Base-by-base conservation (phyloP, 1,140 invertebrate species). In the Medauroidea extradentata region DNA sequence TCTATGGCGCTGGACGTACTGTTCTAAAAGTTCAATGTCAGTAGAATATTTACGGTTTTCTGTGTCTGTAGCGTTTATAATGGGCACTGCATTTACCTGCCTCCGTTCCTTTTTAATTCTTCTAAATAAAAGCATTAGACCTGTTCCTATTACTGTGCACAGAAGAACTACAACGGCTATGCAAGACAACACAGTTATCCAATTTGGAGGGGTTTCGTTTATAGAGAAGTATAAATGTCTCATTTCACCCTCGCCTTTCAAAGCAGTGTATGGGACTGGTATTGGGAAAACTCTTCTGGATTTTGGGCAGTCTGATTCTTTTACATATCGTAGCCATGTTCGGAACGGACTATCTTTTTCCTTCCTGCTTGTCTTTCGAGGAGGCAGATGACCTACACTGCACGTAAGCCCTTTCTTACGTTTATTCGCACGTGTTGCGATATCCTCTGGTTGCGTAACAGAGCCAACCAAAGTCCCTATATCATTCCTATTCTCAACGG, bases 381-480 rank as follows among this genome's bases (percentile, higher is more conserved):
- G 27, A 4, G 44, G 44, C 9, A 48, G 2, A 23, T 24, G 13
- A 5, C 19, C 19, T 9, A 8, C 3, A 2, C 9, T 11, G 58
- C 86, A 88, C n/a, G 81, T 76, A 1, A 88, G 69, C 52, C 78
- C 78, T 64, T 83, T 85, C 64, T 83, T 83, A 52, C 84, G 76
- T 67, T 87, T 88, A 21, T 78, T 77, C 9, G 75, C 78, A 4
- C 68, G 67, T 0, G 79, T 75, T 0, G 77, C 75, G 38, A 81
- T 79, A 57, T 83, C 80, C 61, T 79, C 80, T 25, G 78, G 78
- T 2, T 77, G 78, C 2, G 84, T 81, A 39, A 83, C 81, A 61
- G 24, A 73, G 1, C 49, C 49, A 14, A 34, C 49, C 16, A 51
- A 21, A 14, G n/a, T 3, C 9, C 25, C 3, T 21, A 87, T 68